Conservation (phyloP, 2,113 vertebrate genomes). For the Melanerpes aurifrons region DNA sequence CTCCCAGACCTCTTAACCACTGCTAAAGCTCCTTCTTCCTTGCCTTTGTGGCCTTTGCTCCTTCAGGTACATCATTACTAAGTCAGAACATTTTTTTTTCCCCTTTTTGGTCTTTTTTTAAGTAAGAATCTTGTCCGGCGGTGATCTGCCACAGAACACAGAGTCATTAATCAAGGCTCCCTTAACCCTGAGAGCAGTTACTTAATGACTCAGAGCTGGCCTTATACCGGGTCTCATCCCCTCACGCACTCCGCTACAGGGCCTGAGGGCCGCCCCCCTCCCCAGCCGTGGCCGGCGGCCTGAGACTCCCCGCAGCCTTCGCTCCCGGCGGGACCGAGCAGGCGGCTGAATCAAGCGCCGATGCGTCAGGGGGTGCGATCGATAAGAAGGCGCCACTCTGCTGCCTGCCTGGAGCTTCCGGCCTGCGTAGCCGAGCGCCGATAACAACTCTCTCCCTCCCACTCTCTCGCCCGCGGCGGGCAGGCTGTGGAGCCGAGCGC, state of each 20-base stretch:
- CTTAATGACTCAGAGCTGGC: neutral
- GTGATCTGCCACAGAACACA: neutral
- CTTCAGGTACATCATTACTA: no score
- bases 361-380: neutral
- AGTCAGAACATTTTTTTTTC: no score
- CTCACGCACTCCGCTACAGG: fast-evolving
- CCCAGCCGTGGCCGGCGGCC: no score
- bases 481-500: neutral
- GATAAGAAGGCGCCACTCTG: neutral
- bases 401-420: neutral
- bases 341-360: neutral
- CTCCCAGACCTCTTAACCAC: neutral
- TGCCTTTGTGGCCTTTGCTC: neutral
- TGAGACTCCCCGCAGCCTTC: fast-evolving
- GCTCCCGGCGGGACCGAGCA: neutral
- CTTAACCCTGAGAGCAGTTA: no score
- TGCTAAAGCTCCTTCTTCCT: neutral
- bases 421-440: neutral
- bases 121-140: no score
- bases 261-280: neutral
- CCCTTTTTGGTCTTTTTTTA: no score
- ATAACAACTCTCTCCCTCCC: neutral
- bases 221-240: fast-evolving
- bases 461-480: neutral
- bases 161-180: fast-evolving